phyloP scores from a whole-genome alignment of 2,797 vertebrate genomes.

The Anguilla megastoma region DNA sequence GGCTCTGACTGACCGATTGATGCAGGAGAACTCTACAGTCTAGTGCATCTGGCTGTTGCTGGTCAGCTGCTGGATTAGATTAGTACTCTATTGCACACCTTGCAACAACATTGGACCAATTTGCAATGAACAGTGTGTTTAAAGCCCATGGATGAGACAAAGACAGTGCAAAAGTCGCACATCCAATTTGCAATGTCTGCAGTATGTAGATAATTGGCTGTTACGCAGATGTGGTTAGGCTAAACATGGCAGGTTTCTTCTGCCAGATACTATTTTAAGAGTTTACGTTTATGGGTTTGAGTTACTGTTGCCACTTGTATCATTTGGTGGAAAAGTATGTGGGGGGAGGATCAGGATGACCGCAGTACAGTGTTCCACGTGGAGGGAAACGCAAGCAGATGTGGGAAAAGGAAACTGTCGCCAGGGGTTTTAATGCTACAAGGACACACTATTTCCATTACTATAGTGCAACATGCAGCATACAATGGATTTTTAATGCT shows the following conservation, averaged over 20 bases:
- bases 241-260: not conserved
- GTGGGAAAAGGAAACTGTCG: not conserved
- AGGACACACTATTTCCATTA: conserved; percentile 1
- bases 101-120: not conserved
- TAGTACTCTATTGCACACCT: not conserved
- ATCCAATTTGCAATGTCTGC: not conserved
- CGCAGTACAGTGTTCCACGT: no score
- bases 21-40: not conserved
- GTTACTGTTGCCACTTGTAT: not conserved
- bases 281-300: not conserved
- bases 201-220: not conserved
- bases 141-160: not conserved
- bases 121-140: not conserved
- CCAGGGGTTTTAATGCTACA: not conserved
- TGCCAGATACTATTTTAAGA: not conserved
- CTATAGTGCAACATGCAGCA: not conserved
- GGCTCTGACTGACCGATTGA: not conserved
- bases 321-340: not conserved
- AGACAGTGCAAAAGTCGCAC: not conserved
- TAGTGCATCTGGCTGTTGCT: not conserved
- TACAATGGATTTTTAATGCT: not conserved
- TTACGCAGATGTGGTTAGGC: not conserved
- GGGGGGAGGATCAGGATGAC: not conserved
- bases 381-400: not conserved
- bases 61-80: not conserved